phyloP scores from a whole-genome alignment of 2,113 vertebrate species.

The Saccopteryx bilineata region DNA sequence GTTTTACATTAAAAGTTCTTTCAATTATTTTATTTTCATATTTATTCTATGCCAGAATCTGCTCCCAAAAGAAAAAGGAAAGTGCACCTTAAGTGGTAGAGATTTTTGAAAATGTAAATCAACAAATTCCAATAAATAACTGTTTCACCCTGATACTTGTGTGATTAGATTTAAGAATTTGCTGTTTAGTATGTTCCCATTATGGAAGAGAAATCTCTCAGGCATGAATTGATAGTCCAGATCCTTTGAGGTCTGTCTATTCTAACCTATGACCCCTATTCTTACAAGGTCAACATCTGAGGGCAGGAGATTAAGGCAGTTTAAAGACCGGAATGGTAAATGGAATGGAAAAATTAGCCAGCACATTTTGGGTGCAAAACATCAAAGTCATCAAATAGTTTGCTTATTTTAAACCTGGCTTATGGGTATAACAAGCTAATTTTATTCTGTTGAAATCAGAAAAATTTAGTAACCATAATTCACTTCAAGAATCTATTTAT shows the following conservation, averaged over 20 bases:
- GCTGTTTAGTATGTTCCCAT: slow-evolving; percentile 89
- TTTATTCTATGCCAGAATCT: slow-evolving; percentile 30
- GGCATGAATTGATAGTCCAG: slow-evolving; percentile 93
- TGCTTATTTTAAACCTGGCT: slow-evolving; percentile 90
- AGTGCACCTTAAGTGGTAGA: slow-evolving; percentile 48
- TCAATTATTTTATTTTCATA: slow-evolving; percentile 44
- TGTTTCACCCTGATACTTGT: slow-evolving; percentile 84
- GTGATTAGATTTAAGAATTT: slow-evolving; percentile 90
- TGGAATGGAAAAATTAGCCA: slow-evolving; percentile 93
- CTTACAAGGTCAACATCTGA: slow-evolving; percentile 93
- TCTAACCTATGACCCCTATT: slow-evolving; percentile 92
- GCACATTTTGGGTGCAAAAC: slow-evolving; percentile 92
- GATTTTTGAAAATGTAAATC: slow-evolving; percentile 74
- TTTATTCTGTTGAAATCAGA: slow-evolving; percentile 85
- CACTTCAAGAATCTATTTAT: slow-evolving; percentile 60
- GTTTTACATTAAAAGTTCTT: slow-evolving; percentile 52
- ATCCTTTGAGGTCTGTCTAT: slow-evolving; percentile 91
- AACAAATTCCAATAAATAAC: slow-evolving; percentile 85
- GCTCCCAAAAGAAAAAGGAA: slow-evolving; percentile 67
- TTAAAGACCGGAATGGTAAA: slow-evolving; percentile 91
- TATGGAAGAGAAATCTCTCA: slow-evolving; percentile 91
- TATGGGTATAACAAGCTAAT: slow-evolving; percentile 89
- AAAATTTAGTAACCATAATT: slow-evolving; percentile 83
- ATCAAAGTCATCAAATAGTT: slow-evolving; percentile 92
- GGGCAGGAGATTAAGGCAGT: slow-evolving; percentile 93